Percentiles rank a stretch among this genome's conserved stretches.
These are phyloP conservation scores for Epizoanthus scotinus DNA, from an alignment of 92 coral and sea anemone genomes.

Conservation along the genomic window DNA sequence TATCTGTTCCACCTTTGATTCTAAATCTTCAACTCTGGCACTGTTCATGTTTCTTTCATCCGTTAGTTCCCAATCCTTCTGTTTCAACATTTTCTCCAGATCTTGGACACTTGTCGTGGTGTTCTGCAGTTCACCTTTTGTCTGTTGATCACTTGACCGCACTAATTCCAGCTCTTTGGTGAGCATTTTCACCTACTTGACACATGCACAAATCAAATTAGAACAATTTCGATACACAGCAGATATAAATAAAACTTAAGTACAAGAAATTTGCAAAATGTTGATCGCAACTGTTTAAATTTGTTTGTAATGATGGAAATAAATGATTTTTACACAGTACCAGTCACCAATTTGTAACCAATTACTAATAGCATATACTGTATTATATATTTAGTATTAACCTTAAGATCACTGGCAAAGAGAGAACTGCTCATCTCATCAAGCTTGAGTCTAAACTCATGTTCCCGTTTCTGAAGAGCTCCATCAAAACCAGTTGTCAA, in stretches of 20 bases:
- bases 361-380: no score
- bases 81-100: slow-evolving; percentile 78
- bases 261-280: no score
- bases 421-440: slow-evolving; percentile 83
- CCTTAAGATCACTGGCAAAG: slow-evolving; percentile 89
- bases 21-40: slow-evolving; percentile 74
- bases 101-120: slow-evolving; percentile 68
- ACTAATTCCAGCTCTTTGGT: slow-evolving; percentile 90
- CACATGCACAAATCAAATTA: background rate
- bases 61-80: slow-evolving; percentile 85
- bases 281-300: no score
- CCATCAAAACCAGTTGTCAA: slow-evolving; percentile 91
- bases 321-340: no score
- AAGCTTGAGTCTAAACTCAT: slow-evolving; percentile 83
- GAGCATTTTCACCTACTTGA: slow-evolving; percentile 80
- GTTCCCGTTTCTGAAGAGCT: slow-evolving; percentile 86
- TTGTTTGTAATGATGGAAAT: no score
- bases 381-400: background rate
- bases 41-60: slow-evolving; percentile 81
- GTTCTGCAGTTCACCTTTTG: slow-evolving; percentile 78
- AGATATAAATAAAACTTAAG: background rate
- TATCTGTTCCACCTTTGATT: slow-evolving; percentile 69
- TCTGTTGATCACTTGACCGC: slow-evolving; percentile 71
- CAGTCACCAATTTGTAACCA: no score
- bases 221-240: no score